Base-by-base conservation (phyloP, 2,888 invertebrate genomes). In the Pimpla rufipes region DNA sequence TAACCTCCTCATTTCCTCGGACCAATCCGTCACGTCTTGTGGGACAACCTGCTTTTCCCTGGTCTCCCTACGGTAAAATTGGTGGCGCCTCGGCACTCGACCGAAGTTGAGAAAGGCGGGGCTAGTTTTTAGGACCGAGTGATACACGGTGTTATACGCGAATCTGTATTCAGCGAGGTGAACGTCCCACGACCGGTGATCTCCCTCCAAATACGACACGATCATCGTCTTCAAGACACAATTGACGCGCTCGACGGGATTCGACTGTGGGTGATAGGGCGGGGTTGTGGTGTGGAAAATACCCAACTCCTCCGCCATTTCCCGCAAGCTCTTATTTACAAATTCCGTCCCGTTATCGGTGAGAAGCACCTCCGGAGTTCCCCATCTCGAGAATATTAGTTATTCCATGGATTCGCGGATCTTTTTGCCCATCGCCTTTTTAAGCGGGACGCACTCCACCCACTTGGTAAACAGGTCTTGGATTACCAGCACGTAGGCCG, bases 321-420 rank as follows among this genome's bases (percentile, higher is more conserved):
- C 37, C 18, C 23, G 16, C 0, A 79, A 18, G n/a, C n/a, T 59
- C 1, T 55, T 18, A 1, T 82, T 82, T 0, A 80, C 82, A 52
- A 87, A 88, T 57, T 88, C 85, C 0, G 85, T 84, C 0, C 89
- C 89, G 70, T 89, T 88, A 52, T 90, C 90, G 0, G 79, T 83
- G 0, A 88, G 52, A 0, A 89, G 16, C 5, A 71, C 50, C 21
- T 83, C 50, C 0, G 88, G 88, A 1, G 68, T 70, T 70, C 16
- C 88, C 62, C 70, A 85, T 0, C 55, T 29, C 7, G 79, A 62
- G 37, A 88, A 79, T 2, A 83, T 74, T 0, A 84, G 21, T 13
- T 86, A 59, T 62, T 87, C 79, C 8, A 88, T n/a, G 11, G 21
- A 21, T 11, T 82, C 81, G 1, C 23, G 47, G 1, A 87, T 59